phyloP scores from a whole-genome alignment of 1,140 invertebrate genomes.

The Drosophila lacertosa region DNA sequence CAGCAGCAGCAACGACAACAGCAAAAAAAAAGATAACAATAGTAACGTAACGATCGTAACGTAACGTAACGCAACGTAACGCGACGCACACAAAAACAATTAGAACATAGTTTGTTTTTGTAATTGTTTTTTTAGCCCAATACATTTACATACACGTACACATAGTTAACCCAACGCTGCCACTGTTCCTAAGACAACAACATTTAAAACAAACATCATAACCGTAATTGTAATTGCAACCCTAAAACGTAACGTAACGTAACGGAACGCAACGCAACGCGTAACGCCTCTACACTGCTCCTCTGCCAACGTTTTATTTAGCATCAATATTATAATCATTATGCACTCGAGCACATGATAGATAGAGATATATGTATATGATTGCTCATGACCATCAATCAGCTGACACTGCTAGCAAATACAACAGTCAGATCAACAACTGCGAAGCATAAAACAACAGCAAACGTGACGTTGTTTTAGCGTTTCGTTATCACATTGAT shows the following conservation, averaged over 20 bases:
- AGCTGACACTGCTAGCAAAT: slow-evolving; percentile 31
- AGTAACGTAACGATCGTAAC: slow-evolving; percentile 43
- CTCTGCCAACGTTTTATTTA: slow-evolving; percentile 71
- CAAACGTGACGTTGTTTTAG: slow-evolving; percentile 48
- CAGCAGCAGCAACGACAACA: slow-evolving; percentile 35
- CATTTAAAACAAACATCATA: slow-evolving; percentile 44
- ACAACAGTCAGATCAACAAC: slow-evolving; percentile 18
- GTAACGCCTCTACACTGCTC: slow-evolving; percentile 46
- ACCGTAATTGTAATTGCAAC: slow-evolving; percentile 42
- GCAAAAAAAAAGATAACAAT: slow-evolving; percentile 18
- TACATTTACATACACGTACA: slow-evolving; percentile 55
- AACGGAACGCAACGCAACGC: slow-evolving; percentile 37
- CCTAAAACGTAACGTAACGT: slow-evolving; percentile 44
- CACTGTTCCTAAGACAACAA: slow-evolving; percentile 79
- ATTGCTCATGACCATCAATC: slow-evolving; percentile 29
- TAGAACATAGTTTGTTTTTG: slow-evolving; percentile 28
- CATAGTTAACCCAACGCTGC: slow-evolving; percentile 73
- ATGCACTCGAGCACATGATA: slow-evolving; percentile 16
- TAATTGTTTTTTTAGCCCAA: slow-evolving; percentile 65
- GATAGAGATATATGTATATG: no score
- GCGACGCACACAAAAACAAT: slow-evolving; percentile 44
- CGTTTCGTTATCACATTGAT: slow-evolving; percentile 30
- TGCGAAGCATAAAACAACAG: slow-evolving; percentile 55
- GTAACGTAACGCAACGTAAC: slow-evolving; percentile 44
- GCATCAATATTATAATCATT: slow-evolving; percentile 45